Percentiles rank a stretch among this genome's conserved stretches.
phyloP scores from a whole-genome alignment of 2,888 invertebrate genomes.

The Melieria omissa region DNA sequence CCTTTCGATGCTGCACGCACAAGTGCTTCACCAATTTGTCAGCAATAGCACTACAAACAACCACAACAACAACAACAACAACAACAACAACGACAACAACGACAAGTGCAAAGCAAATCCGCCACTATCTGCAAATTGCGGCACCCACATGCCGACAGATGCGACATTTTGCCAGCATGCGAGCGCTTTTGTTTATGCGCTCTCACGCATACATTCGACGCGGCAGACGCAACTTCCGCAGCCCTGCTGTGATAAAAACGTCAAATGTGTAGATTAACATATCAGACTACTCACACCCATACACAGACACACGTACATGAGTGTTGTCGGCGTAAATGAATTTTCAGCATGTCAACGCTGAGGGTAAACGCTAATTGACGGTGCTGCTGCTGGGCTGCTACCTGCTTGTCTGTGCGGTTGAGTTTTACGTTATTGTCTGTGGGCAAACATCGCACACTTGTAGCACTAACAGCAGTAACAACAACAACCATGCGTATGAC shows the following conservation, averaged over 20 bases:
- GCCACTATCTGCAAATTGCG: conserved; percentile 3
- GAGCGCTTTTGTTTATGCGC: background rate
- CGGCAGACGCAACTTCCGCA: too few species aligned
- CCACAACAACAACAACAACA: background rate
- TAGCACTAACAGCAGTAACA: too few species aligned
- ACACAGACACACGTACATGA: background rate
- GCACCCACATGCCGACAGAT: background rate
- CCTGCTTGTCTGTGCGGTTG: too few species aligned
- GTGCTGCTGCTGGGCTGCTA: too few species aligned
- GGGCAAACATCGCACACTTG: too few species aligned
- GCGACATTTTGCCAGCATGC: background rate
- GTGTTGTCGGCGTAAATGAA: too few species aligned
- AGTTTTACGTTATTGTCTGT: too few species aligned
- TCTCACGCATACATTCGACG: too few species aligned
- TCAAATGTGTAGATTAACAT: conserved; percentile 28
- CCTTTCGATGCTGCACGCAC: background rate
- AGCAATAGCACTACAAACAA: background rate
- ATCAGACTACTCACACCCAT: conserved; percentile 5
- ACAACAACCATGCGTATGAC: too few species aligned
- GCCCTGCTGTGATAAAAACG: conserved; percentile 23
- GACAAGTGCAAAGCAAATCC: background rate
- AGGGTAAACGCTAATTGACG: too few species aligned
- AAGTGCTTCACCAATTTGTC: background rate
- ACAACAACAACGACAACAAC: background rate
- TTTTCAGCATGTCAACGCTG: too few species aligned